Evolutionary conservation across 2,797 vertebrate genomes (phyloP).

Genomic region (Avahi laniger): DNA sequence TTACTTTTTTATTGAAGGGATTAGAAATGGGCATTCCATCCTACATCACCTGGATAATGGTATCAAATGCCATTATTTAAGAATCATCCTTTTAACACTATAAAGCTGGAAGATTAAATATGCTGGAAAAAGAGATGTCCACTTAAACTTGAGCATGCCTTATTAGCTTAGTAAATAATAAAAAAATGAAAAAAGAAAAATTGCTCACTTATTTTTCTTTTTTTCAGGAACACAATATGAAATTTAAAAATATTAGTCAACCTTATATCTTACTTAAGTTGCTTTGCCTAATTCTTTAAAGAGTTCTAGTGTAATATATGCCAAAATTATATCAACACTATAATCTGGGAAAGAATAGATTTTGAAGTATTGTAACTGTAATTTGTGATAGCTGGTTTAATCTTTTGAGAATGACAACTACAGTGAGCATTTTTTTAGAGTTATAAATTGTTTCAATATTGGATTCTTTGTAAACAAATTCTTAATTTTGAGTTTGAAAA

Average conservation of each 20-base stretch:
- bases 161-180: slow-evolving; percentile 23
- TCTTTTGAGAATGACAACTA: slow-evolving; percentile 50
- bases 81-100: slow-evolving; percentile 41
- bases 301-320: slow-evolving; percentile 25
- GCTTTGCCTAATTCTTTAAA: slow-evolving; percentile 65
- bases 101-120: slow-evolving; percentile 36
- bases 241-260: slow-evolving; percentile 15
- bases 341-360: slow-evolving; percentile 21
- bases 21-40: slow-evolving; percentile 33
- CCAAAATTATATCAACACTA: slow-evolving; percentile 31
- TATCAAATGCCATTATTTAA: slow-evolving; percentile 53
- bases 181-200: slow-evolving; percentile 24
- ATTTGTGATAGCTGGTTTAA: slow-evolving; percentile 55
- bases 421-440: slow-evolving; percentile 50
- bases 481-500: slow-evolving; percentile 66
- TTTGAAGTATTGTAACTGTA: neutral
- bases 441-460: slow-evolving; percentile 72
- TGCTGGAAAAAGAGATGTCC: slow-evolving; percentile 12
- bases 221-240: slow-evolving; percentile 12
- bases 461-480: slow-evolving; percentile 77
- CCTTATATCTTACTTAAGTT: slow-evolving; percentile 65
- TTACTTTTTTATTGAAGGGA: neutral
- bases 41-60: slow-evolving; percentile 45
- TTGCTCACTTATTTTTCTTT: neutral
- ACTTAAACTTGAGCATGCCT: slow-evolving; percentile 38